Base-by-base conservation (phyloP, 2,113 vertebrate species). In the Lucifuga dentata region DNA sequence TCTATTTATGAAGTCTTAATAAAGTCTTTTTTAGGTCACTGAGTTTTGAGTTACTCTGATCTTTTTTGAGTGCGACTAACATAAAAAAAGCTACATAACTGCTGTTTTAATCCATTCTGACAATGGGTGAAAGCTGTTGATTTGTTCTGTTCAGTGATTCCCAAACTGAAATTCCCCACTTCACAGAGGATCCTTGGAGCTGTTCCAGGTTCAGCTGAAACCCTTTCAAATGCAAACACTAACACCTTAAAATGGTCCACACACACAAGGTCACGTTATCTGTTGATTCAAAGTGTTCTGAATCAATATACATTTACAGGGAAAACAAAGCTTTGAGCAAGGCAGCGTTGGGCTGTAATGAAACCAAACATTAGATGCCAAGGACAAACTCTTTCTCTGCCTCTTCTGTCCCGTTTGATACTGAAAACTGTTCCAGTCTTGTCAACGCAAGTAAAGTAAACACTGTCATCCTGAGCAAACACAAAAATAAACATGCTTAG, bases 301-400 rank as follows among this genome's bases (percentile, higher is more conserved):
- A 88, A 88, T 89, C 85, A 82, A 88, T 86, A 82, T 3, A 23
- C 50, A 49, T 78, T 46, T 43, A 50, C 19, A 9, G 26, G 29
- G 61, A 61, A 71, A 70, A 78, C 49, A 61, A 38, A 43, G 39
- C 48, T 46, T 51, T 35, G 72, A 73, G 83, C 43, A 65, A 38
- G 71, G 59, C 12, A 39, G 46, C n/a, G 7, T 15, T 5, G 39
- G 45, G 26, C 66, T 12, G 38, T 21, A 58, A 59, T 44, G 51
- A 57, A 46, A 41, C 38, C 0, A 1, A 12, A 32, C 1, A 5
- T 19, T 24, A 45, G 33, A 1, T 15, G 57, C 52, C 61, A 46
- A 65, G 68, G 70, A 76, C 68, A 60, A 56, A 78, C 64, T 46
- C 50, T 2, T 20, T 8, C 15, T 1, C 48, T 1, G 35, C 52